Percentiles rank a stretch among this genome's conserved stretches.
Conservation (phyloP, 64 coral and sea anemone genomes). For the Anthopleura sola region DNA sequence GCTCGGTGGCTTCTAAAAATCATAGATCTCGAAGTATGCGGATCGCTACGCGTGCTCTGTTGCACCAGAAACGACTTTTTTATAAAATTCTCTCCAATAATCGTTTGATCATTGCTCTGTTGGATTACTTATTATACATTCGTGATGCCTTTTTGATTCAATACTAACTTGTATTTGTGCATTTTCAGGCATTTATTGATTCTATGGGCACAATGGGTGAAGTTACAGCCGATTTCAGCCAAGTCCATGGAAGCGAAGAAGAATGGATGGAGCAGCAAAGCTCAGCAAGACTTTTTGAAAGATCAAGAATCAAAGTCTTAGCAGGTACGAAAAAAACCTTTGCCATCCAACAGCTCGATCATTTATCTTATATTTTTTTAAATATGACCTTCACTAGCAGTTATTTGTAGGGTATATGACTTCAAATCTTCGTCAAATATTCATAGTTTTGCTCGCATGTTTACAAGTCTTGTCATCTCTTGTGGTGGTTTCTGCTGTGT, state of each 20-base stretch:
- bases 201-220: slow-evolving; percentile 99
- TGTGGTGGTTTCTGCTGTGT: background rate
- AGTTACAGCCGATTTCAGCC: slow-evolving; percentile 58
- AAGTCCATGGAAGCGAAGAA: slow-evolving; percentile 53
- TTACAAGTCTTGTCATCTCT: background rate
- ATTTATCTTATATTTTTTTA: background rate
- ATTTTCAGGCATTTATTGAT: slow-evolving; percentile 83
- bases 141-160: background rate
- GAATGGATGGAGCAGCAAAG: slow-evolving; percentile 94
- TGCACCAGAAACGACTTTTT: background rate
- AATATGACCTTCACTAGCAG: background rate
- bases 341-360: background rate
- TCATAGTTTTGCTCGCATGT: background rate
- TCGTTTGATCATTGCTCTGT: background rate
- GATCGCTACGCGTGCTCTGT: background rate
- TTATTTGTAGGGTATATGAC: background rate
- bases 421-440: background rate
- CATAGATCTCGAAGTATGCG: background rate
- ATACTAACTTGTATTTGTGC: background rate
- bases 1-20: background rate
- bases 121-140: background rate
- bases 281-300: slow-evolving; percentile 87
- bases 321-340: slow-evolving; percentile 48
- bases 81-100: background rate
- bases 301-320: slow-evolving; percentile 98